Conservation (phyloP, 2,888 invertebrate genomes). For the Drosophila antonietae region DNA sequence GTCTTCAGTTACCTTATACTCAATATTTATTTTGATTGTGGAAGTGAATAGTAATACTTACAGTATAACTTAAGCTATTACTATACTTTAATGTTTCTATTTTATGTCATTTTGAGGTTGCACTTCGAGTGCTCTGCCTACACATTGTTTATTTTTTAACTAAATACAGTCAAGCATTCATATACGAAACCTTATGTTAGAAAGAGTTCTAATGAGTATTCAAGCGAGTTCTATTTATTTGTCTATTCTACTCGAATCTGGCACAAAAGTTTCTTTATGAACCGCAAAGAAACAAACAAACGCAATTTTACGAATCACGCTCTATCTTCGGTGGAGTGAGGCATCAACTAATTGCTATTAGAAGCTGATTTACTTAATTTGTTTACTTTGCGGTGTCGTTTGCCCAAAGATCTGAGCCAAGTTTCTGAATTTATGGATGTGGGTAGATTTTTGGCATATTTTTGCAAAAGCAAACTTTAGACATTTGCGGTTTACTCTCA, state of each 20-base stretch:
- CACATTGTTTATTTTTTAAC: neutral
- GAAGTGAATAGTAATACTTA: too few species aligned
- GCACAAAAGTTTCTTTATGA: conserved; percentile 39
- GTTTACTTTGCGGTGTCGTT: conserved; percentile 76
- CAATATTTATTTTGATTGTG: too few species aligned
- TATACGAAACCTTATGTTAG: too few species aligned
- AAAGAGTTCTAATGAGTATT: neutral
- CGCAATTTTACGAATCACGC: conserved; percentile 17
- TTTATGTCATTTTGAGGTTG: neutral
- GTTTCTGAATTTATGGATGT: conserved; percentile 64
- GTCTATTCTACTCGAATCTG: conserved; percentile 51
- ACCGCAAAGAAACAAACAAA: conserved; percentile 68
- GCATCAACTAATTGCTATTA: conserved; percentile 69
- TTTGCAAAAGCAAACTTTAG: conserved; percentile 67
- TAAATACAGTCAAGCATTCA: neutral
- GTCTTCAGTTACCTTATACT: neutral
- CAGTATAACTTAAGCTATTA: neutral
- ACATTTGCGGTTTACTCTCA: conserved; percentile 62
- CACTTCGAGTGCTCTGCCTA: neutral
- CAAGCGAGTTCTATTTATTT: conserved; percentile 36
- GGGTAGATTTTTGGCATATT: conserved; percentile 73
- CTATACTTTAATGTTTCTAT: too few species aligned
- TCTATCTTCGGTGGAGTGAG: neutral
- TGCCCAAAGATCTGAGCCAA: conserved; percentile 57
- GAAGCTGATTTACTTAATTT: conserved; percentile 80